These are phyloP conservation scores for Nerophis ophidion DNA, from an alignment of 2,113 vertebrate species.

Conservation along the genomic window DNA sequence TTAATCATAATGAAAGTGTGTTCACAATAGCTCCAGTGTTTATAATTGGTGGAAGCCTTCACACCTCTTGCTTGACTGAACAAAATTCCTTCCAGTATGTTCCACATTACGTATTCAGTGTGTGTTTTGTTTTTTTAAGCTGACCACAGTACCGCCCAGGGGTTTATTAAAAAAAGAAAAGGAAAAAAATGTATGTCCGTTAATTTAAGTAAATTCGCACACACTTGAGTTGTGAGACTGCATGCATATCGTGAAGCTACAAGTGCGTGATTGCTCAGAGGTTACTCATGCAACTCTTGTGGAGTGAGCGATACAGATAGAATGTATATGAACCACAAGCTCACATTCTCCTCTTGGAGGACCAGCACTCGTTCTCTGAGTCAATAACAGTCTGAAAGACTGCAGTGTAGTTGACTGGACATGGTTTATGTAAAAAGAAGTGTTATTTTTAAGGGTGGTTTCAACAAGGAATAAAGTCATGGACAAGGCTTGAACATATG, in stretches of 20 bases:
- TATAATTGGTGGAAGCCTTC: constrained; percentile 10
- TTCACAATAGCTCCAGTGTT: constrained; percentile 21
- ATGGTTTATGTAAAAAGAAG: constrained; percentile 34
- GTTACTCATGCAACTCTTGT: constrained; percentile 25
- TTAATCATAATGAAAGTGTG: constrained; percentile 46
- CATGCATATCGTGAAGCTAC: constrained; percentile 8
- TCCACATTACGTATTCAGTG: constrained; percentile 18
- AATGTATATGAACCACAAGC: constrained; percentile 46
- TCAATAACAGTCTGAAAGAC: constrained; percentile 66
- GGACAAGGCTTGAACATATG: constrained; percentile 21
- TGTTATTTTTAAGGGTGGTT: constrained; percentile 20
- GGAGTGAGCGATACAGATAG: constrained; percentile 20
- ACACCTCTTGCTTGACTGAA: constrained; percentile 6
- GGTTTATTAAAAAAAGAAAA: not conserved
- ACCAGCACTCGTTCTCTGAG: constrained; percentile 38
- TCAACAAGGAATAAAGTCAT: constrained; percentile 16
- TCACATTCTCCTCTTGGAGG: constrained; percentile 36
- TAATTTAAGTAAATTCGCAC: constrained; percentile 11
- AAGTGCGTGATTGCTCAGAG: constrained; percentile 18
- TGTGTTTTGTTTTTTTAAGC: constrained; percentile 16
- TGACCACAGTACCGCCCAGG: not conserved
- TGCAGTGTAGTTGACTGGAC: constrained; percentile 45
- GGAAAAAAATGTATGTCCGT: constrained; percentile 15
- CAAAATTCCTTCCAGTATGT: constrained; percentile 17
- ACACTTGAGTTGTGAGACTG: constrained; percentile 3